Percentiles rank a stretch among this genome's conserved stretches.
phyloP scores from a whole-genome alignment of 1,140 invertebrate genomes.

The Ditylenchus dipsaci region DNA sequence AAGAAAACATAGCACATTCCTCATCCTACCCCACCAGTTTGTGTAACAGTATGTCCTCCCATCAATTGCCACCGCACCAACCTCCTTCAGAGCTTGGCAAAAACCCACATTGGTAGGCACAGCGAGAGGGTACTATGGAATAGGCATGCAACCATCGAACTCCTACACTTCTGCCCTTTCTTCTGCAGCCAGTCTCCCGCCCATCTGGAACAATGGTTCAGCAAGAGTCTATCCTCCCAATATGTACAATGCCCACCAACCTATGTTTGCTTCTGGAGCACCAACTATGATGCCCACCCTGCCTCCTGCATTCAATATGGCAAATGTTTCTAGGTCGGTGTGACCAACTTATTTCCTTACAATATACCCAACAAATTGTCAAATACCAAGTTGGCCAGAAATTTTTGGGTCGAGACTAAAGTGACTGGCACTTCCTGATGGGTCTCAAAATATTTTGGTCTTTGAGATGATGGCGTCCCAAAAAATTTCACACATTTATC shows the following conservation, averaged over 20 bases:
- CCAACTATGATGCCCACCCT: background rate
- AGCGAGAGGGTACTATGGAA: background rate
- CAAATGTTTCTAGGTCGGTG: background rate
- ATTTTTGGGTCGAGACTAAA: background rate
- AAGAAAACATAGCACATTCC: slow-evolving; percentile 54
- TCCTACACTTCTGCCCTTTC: slow-evolving; percentile 52
- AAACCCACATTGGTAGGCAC: too few species aligned
- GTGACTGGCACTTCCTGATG: background rate
- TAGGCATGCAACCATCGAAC: slow-evolving; percentile 44
- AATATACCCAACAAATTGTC: too few species aligned
- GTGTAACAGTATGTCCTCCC: slow-evolving; percentile 39
- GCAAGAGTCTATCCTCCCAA: background rate
- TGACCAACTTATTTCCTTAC: too few species aligned
- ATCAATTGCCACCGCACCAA: background rate
- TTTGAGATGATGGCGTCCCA: too few species aligned
- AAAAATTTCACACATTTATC: too few species aligned
- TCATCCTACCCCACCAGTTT: slow-evolving; percentile 51
- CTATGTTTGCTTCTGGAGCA: slow-evolving; percentile 53
- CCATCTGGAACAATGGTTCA: slow-evolving; percentile 11
- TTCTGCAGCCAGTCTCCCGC: slow-evolving; percentile 50
- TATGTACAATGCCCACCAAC: background rate
- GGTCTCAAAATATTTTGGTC: too few species aligned
- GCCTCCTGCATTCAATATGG: background rate
- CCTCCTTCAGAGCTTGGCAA: too few species aligned
- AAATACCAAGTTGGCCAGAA: too few species aligned